Evolutionary conservation across 2,797 vertebrate genomes (phyloP), one percentile per base, ranked within the genome.

Genomic region (Sebastes itinus): DNA sequence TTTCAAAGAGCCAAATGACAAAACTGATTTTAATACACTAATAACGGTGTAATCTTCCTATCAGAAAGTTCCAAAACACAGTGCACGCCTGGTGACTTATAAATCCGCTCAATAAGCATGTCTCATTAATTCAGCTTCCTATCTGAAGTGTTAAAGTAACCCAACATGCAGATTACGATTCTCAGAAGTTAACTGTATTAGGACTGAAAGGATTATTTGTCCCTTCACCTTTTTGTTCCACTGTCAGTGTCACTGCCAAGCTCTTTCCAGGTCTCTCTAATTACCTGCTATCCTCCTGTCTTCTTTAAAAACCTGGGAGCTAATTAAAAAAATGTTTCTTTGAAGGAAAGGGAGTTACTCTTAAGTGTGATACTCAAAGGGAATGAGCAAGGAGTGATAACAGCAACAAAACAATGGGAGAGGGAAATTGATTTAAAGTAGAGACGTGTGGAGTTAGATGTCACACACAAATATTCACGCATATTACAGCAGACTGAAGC

Each of bases 21-120:
- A 88, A 86, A 83, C 73, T 64, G 64, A 87, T 90, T 88, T 87
- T 88, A 90, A 90, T 88, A 81, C 79, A 84, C 80, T 92, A 91
- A 91, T 92, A 91, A 92, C 60, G 42, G 83, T 88, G 79, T 92
- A 89, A 93, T 92, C 89, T 88, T 89, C 78, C 83, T 72, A 89
- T 92, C 87, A 91, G 77, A 91, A 89, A 82, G 80, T 90, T 89
- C 81, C 83, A 62, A 86, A 92, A 92, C 87, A 91, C 74, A 80
- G 74, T 62, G 63, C 76, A 69, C 20, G 72, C 75, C 83, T 78
- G 77, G 78, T 49, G 78, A 85, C 83, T 85, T 84, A 59, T 67
- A 83, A 82, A 77, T 75, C 80, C 4, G 3, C 80, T 75, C 77
- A 78, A 77, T 79, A 77, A 71, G 77, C 84, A 62, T 64, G 70